Conservation (phyloP, 2,113 vertebrate genomes). For the Sciurus niger region DNA sequence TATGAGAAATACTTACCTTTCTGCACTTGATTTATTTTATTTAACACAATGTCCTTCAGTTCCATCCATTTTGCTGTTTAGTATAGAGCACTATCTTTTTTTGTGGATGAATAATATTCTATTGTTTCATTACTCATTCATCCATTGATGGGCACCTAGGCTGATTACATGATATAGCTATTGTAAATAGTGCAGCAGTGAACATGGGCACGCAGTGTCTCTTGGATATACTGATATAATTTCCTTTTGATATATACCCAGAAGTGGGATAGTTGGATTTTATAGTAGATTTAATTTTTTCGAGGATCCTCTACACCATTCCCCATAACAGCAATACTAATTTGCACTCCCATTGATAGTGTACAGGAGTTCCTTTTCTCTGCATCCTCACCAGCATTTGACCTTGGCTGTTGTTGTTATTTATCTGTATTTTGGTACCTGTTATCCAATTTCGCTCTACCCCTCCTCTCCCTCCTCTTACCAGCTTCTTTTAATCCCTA, state of each 20-base stretch:
- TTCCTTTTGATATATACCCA: neutral
- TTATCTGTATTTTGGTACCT: neutral
- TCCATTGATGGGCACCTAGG: neutral
- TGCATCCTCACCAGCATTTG: neutral
- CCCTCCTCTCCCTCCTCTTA: neutral
- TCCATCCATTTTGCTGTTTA: neutral
- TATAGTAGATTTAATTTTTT: neutral
- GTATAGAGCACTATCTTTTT: neutral
- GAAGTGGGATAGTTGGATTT: neutral
- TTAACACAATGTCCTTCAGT: neutral
- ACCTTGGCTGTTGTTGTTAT: too few species aligned
- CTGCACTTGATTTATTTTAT: neutral
- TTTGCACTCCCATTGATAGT: too few species aligned
- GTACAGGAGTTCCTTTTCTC: neutral
- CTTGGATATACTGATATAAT: neutral
- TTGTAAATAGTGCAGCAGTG: neutral
- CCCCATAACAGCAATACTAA: too few species aligned
- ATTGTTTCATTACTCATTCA: neutral
- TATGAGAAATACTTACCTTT: neutral
- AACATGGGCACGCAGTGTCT: too few species aligned
- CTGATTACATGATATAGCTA: neutral
- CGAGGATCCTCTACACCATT: too few species aligned
- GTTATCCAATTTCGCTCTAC: neutral
- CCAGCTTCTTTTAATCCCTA: neutral
- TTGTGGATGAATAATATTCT: neutral